Conservation (phyloP, 2,888 invertebrate genomes). For the Cataglyphis altisquamis region DNA sequence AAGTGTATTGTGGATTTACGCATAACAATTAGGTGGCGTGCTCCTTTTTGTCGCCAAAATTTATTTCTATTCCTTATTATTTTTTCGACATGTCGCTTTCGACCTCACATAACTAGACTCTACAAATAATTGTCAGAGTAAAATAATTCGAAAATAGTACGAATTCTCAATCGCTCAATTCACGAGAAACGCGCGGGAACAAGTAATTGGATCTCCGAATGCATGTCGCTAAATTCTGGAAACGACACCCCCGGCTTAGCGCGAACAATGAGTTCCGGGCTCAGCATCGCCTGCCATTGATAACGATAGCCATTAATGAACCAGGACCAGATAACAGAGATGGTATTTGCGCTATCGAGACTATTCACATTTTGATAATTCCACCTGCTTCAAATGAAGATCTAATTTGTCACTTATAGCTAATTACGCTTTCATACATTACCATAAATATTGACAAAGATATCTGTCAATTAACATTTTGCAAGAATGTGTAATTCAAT, state of each 20-base stretch:
- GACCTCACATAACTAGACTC: background rate
- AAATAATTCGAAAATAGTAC: background rate
- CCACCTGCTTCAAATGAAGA: background rate
- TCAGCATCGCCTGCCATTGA: background rate
- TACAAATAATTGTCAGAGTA: conserved; percentile 3
- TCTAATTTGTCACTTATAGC: background rate
- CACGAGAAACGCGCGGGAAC: conserved; percentile 1
- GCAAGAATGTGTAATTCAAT: background rate
- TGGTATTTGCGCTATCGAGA: background rate
- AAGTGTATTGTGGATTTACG: conserved; percentile 11
- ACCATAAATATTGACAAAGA: background rate
- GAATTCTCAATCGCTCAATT: conserved; percentile 8
- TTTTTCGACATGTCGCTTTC: conserved; percentile 18
- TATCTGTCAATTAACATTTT: background rate
- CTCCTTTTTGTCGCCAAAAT: background rate
- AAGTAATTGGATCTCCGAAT: conserved; percentile 35
- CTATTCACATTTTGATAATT: conserved; percentile 14
- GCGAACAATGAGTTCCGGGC: conserved; percentile 15
- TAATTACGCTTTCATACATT: conserved; percentile 6
- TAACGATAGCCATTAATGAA: conserved; percentile 39
- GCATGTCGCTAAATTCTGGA: conserved; percentile 36
- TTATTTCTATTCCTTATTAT: conserved; percentile 36
- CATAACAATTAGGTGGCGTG: conserved; percentile 34
- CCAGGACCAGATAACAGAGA: conserved; percentile 3
- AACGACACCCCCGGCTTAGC: conserved; percentile 32